phyloP scores from a whole-genome alignment of 2,888 invertebrate species.

The Melinaea menophilus region DNA sequence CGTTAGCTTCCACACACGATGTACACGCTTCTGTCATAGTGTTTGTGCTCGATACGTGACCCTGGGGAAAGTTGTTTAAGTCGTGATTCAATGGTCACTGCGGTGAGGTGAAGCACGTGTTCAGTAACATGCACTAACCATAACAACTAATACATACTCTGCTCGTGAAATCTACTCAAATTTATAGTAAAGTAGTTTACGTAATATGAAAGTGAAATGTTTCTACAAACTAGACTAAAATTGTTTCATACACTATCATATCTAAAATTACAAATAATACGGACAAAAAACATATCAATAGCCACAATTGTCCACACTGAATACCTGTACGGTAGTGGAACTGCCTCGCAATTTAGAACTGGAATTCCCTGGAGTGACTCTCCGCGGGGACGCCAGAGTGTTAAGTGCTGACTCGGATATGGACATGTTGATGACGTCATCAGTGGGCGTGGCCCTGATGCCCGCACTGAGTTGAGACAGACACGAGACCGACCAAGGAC shows the following conservation, averaged over 20 bases:
- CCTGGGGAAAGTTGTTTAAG: constrained; percentile 42
- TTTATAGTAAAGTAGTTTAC: background rate
- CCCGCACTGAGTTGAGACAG: constrained; percentile 83
- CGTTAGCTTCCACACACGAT: constrained; percentile 71
- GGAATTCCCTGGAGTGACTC: constrained; percentile 64
- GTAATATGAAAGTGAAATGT: constrained; percentile 1
- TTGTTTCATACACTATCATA: too few species aligned
- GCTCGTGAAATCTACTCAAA: too few species aligned
- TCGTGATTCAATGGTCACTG: too few species aligned
- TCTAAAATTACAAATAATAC: too few species aligned
- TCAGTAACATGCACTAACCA: too few species aligned
- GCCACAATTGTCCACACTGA: background rate
- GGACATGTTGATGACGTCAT: constrained; percentile 81
- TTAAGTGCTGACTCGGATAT: constrained; percentile 94
- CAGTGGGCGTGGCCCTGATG: constrained; percentile 62
- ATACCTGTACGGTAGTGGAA: constrained; percentile 72
- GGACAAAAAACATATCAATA: background rate
- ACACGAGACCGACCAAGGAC: constrained; percentile 94
- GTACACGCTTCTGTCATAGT: constrained; percentile 76
- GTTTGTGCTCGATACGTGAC: constrained; percentile 73
- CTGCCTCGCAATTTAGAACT: constrained; percentile 68
- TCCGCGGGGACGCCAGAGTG: constrained; percentile 79
- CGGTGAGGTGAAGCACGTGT: too few species aligned
- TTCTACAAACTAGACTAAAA: too few species aligned
- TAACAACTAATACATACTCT: too few species aligned